phyloP scores from a whole-genome alignment of 2,113 vertebrate species.

The Neolamprologus falcicula region DNA sequence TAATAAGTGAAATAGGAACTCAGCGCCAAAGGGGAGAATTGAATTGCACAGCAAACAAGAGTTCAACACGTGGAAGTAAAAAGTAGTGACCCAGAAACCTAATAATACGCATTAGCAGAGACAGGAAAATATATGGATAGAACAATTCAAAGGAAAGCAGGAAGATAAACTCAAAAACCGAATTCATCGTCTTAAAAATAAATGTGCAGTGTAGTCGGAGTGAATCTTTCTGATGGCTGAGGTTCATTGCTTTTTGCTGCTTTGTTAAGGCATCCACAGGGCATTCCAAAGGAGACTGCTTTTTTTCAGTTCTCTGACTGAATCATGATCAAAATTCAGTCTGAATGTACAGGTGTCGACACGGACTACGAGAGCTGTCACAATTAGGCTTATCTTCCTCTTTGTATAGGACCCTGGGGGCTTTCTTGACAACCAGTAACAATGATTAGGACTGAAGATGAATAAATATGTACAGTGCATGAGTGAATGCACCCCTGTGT shows the following conservation, averaged over 20 bases:
- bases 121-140: not conserved
- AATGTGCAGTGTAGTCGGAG: not conserved
- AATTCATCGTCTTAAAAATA: not conserved
- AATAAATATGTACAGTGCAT: not conserved
- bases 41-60: not conserved
- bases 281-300: not conserved
- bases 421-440: conserved; percentile 27
- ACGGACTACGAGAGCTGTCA: conserved; percentile 8
- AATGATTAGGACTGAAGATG: conserved; percentile 28
- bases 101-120: not conserved
- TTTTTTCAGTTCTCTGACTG: not conserved
- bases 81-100: not conserved
- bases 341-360: not conserved
- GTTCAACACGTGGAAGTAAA: not conserved
- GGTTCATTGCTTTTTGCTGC: not conserved
- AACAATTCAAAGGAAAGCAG: not conserved
- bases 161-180: not conserved
- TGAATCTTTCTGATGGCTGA: not conserved
- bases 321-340: conserved; percentile 1
- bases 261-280: not conserved
- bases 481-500: not conserved
- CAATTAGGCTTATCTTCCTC: not conserved
- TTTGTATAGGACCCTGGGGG: conserved; percentile 10
- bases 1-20: not conserved
- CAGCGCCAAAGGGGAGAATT: not conserved